Evolutionary conservation across 2,113 vertebrate genomes (phyloP).

Genomic region (Cebidichthys violaceus): DNA sequence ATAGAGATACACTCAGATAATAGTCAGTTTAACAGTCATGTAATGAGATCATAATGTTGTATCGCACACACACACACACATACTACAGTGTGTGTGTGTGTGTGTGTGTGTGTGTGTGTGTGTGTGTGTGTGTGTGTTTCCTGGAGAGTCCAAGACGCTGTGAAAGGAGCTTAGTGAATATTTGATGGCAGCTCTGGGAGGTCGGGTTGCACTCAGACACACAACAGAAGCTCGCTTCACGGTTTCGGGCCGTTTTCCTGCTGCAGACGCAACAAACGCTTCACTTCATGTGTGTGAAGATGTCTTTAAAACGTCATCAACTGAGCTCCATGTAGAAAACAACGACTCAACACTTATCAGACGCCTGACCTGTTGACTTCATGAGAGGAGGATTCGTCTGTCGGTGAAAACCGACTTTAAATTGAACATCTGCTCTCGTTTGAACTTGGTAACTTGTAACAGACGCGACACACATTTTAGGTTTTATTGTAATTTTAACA

Average conservation of each 20-base stretch:
- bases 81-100: slow-evolving; percentile 7
- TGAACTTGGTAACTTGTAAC: background rate
- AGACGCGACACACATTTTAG: no score
- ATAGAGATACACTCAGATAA: background rate
- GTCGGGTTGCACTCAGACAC: slow-evolving; percentile 49
- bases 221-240: background rate
- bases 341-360: no score
- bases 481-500: background rate
- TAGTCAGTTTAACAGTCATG: background rate
- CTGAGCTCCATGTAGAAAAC: background rate
- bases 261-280: background rate
- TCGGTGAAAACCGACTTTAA: background rate
- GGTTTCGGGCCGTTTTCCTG: background rate
- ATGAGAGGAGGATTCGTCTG: background rate
- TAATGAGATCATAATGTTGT: background rate
- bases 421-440: background rate
- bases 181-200: slow-evolving; percentile 57
- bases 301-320: background rate
- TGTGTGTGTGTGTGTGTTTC: slow-evolving; percentile 23
- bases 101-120: background rate
- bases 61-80: background rate
- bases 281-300: background rate
- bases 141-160: slow-evolving; percentile 49
- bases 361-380: background rate
- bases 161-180: slow-evolving; percentile 64